Conservation (phyloP, 1,140 invertebrate genomes). For the Druon quercuslanigerum region DNA sequence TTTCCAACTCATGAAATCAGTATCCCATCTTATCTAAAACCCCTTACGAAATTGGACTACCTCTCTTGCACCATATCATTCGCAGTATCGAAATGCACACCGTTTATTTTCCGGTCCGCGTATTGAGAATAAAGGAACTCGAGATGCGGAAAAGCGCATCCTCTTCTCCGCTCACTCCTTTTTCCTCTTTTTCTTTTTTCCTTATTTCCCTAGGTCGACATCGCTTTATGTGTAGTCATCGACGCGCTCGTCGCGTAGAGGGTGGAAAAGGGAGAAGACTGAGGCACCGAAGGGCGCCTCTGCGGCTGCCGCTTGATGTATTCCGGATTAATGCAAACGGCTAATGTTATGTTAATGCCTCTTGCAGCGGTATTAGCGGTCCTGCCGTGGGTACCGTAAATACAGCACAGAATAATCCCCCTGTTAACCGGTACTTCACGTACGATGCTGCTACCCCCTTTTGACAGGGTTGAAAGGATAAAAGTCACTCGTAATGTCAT, state of each 20-base stretch:
- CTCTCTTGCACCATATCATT: too few relatives aligned
- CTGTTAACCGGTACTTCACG: slow-evolving; percentile 49
- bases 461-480: background rate
- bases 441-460: slow-evolving; percentile 38
- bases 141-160: slow-evolving; percentile 1
- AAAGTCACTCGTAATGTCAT: slow-evolving; percentile 2
- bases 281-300: slow-evolving; percentile 31
- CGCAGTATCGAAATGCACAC: too few relatives aligned
- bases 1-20: too few relatives aligned
- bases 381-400: slow-evolving; percentile 54
- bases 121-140: slow-evolving; percentile 21
- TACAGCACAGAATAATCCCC: slow-evolving; percentile 55
- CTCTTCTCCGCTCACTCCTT: background rate
- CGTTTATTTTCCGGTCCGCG: background rate
- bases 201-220: slow-evolving; percentile 7
- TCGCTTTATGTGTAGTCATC: slow-evolving; percentile 40
- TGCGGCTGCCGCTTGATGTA: slow-evolving; percentile 54
- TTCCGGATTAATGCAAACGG: slow-evolving; percentile 63
- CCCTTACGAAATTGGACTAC: too few relatives aligned
- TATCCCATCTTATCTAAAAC: too few relatives aligned
- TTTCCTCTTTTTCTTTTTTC: background rate
- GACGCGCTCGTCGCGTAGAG: slow-evolving; percentile 32
- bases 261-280: slow-evolving; percentile 31
- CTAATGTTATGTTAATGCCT: slow-evolving; percentile 67
- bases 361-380: slow-evolving; percentile 55